These are phyloP conservation scores for Tetrapedia diversipes DNA, from an alignment of 2,888 invertebrate species.

Conservation along the genomic window DNA sequence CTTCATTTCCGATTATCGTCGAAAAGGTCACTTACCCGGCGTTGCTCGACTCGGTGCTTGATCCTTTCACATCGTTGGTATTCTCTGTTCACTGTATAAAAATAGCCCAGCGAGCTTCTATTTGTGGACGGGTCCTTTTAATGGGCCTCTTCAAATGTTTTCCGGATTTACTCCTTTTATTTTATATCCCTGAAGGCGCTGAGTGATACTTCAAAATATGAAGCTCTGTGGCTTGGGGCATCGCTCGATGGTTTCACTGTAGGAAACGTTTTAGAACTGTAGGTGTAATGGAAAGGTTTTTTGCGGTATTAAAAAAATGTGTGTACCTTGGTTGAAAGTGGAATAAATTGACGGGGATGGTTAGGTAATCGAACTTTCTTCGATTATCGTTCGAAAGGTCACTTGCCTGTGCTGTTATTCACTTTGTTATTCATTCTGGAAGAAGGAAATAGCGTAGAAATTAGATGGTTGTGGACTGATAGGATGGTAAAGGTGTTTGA, in stretches of 20 bases:
- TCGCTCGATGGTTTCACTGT: not conserved
- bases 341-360: not conserved
- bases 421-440: not conserved
- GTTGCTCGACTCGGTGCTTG: not conserved
- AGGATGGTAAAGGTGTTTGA: too few species aligned
- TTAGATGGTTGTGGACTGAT: too few species aligned
- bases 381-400: constrained; percentile 9
- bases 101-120: constrained; percentile 5
- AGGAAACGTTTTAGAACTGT: not conserved
- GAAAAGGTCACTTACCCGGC: constrained; percentile 59
- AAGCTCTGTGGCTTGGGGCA: not conserved
- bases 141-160: not conserved
- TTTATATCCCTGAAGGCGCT: too few species aligned
- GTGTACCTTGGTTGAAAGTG: not conserved
- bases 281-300: not conserved
- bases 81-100: constrained; percentile 3
- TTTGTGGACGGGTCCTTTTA: constrained; percentile 6
- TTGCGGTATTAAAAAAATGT: not conserved
- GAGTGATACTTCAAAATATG: not conserved
- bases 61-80: constrained; percentile 25
- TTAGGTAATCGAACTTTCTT: constrained; percentile 20
- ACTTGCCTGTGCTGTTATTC: not conserved
- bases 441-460: not conserved
- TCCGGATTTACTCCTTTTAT: not conserved
- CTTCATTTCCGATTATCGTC: constrained; percentile 52